Evolutionary conservation across 2,797 vertebrate genomes (phyloP), one percentile per base, ranked within the genome.

Genomic region (Falco columbarius): DNA sequence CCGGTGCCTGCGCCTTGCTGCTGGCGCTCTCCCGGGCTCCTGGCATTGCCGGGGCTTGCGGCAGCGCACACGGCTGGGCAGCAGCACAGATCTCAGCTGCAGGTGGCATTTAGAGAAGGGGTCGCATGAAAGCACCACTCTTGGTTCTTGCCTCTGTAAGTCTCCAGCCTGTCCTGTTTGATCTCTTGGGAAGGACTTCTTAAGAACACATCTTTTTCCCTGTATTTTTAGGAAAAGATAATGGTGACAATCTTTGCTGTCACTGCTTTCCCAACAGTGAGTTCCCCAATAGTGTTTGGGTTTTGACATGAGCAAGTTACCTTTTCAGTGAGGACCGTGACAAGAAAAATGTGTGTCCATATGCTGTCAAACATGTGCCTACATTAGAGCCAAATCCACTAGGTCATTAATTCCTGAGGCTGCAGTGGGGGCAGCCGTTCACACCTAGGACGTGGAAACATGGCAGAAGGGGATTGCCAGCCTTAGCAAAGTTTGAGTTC

Each of bases 91-190:
- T 87, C 40, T 40, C 16, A 7, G 9, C 46, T 76, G 59, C 61
- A 19, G 52, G 17, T 30, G 3, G 3, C 13, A 0, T 56, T 27
- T 27, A 65, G n/a, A 62, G 68, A 77, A 34, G 23, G 26, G 42
- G 29, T 36, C 1, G 0, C 3, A 2, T 42, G 32, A 91, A 66
- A 75, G 21, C 36, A 56, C 19, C 0, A 0, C 32, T 54, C 9
- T 5, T 32, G 3, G 2, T 66, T 65, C 4, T 7, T 49, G n/a
- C 9, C 12, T 54, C 23, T 12, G 2, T 58, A 27, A 47, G 55
- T 63, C 55, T 72, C 51, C 62, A 61, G 36, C 30, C 13, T 72
- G 40, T 38, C 27, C 10, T n/a, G 38, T 44, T 59, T 34, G 61
- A 40, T n/a, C 20, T 94, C 24, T 4, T 32, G 51, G 15, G 20